Percentiles rank a stretch among this genome's conserved stretches.
Conservation (phyloP, 2,797 vertebrate species). For the Cichlasoma orientale region DNA sequence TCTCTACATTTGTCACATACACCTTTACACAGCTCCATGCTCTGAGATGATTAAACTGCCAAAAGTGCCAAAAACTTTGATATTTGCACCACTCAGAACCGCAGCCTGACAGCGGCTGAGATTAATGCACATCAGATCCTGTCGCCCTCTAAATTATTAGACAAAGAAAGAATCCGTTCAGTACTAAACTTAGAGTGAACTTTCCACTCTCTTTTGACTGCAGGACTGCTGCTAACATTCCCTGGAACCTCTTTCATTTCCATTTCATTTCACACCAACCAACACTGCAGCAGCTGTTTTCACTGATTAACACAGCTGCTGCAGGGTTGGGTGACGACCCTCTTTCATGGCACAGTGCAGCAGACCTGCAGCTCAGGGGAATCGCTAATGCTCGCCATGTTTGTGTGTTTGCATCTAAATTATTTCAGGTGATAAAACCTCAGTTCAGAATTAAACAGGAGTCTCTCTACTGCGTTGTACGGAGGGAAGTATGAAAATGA, state of each 20-base stretch:
- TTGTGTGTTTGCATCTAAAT: not conserved
- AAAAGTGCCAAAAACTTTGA: not conserved
- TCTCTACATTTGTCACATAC: conserved; percentile 2
- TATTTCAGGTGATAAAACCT: not conserved
- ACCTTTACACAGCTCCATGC: not conserved
- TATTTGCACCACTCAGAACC: not conserved
- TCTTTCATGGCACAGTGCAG: not conserved
- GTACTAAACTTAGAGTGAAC: not conserved
- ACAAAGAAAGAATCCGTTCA: not conserved
- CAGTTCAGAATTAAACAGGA: not conserved
- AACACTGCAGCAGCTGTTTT: conserved; percentile 21
- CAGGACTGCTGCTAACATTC: not conserved
- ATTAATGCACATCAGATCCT: not conserved
- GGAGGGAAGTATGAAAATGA: not conserved
- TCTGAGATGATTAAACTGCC: conserved; percentile 6
- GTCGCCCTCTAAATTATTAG: not conserved
- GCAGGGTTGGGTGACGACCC: not conserved
- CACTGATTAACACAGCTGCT: conserved; percentile 28
- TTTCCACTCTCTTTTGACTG: not conserved
- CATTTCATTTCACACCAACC: conserved; percentile 3
- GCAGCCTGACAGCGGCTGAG: not conserved
- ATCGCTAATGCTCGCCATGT: not conserved
- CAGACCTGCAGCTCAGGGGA: conserved; percentile 16
- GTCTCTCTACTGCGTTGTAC: not conserved
- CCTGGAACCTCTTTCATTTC: not conserved